These are phyloP conservation scores for Montipora capitata DNA, from an alignment of 92 coral and sea anemone genomes.

Conservation along the genomic window DNA sequence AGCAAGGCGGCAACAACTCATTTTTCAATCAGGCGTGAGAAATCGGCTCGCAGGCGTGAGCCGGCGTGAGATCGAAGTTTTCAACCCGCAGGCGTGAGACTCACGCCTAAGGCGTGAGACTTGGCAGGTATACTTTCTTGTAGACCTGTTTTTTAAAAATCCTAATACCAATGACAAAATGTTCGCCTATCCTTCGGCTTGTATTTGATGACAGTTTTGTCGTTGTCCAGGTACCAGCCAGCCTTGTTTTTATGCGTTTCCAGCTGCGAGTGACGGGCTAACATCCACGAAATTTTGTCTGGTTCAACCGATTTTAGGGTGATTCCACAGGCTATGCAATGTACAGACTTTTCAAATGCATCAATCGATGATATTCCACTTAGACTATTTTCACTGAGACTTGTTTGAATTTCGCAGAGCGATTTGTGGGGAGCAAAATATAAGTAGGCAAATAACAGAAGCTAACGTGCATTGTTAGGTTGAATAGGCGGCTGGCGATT, in stretches of 20 bases:
- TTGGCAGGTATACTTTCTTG: not conserved
- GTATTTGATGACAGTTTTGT: slow-evolving; percentile 9
- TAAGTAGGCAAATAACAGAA: slow-evolving; percentile 4
- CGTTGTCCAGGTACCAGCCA: slow-evolving; percentile 7
- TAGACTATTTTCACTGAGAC: slow-evolving; percentile 13
- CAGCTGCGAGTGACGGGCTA: slow-evolving; percentile 11
- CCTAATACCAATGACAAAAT: not conserved
- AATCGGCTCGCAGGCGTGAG: too few species aligned
- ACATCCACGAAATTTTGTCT: slow-evolving; percentile 5
- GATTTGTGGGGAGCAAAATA: slow-evolving; percentile 16
- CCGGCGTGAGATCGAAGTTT: too few species aligned
- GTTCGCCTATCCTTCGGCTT: slow-evolving; percentile 28
- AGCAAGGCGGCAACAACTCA: too few species aligned
- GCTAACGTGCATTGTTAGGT: slow-evolving; percentile 10
- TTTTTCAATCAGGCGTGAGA: too few species aligned
- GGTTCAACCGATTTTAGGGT: slow-evolving; percentile 5
- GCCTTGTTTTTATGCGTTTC: slow-evolving; percentile 23
- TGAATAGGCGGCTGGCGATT: slow-evolving; percentile 9
- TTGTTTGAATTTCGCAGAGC: slow-evolving; percentile 6
- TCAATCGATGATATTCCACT: slow-evolving; percentile 6
- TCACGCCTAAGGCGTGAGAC: too few species aligned
- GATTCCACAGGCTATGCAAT: slow-evolving; percentile 2
- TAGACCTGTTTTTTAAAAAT: slow-evolving; percentile 1
- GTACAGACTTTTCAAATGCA: slow-evolving; percentile 19
- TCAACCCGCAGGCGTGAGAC: too few species aligned